These are phyloP conservation scores for Erebia ligea DNA, from an alignment of 2,888 invertebrate genomes.

Conservation along the genomic window DNA sequence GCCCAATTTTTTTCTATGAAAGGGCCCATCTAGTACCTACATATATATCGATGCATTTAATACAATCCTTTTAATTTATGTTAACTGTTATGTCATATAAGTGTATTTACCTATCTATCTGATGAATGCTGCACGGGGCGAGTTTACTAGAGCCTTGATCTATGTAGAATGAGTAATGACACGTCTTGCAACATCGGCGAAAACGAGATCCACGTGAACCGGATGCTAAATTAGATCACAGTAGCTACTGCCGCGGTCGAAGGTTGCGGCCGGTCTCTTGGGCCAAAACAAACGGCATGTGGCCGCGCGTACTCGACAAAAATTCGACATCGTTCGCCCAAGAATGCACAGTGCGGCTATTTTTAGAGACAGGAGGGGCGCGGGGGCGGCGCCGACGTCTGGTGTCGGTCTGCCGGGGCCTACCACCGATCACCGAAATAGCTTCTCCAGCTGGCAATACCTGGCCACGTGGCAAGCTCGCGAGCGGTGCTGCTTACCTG, in stretches of 20 bases:
- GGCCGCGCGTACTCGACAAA: conserved; percentile 83
- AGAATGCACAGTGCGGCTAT: conserved; percentile 82
- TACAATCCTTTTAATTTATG: too few species aligned
- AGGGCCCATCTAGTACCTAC: too few species aligned
- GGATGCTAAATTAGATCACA: conserved; percentile 38
- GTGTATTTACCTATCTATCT: background rate
- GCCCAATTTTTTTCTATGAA: too few species aligned
- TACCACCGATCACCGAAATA: conserved; percentile 84
- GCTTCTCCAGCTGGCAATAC: conserved; percentile 81
- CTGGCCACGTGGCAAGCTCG: conserved; percentile 76
- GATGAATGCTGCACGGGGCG: conserved; percentile 4
- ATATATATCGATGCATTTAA: too few species aligned
- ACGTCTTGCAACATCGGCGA: conserved; percentile 29
- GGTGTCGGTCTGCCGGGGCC: conserved; percentile 85
- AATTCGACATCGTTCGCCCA: conserved; percentile 83
- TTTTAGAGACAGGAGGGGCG: conserved; percentile 78
- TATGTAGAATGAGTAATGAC: background rate
- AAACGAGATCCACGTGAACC: conserved; percentile 37
- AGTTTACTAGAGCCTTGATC: background rate
- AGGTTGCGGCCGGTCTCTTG: conserved; percentile 52
- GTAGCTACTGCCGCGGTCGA: conserved; percentile 42
- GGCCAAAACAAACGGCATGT: conserved; percentile 81
- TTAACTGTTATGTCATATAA: too few species aligned
- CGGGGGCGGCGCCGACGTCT: conserved; percentile 83
- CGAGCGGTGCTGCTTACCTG: conserved; percentile 44